Base-by-base conservation (phyloP, 2,888 invertebrate species). In the Cerastis rubricosa region DNA sequence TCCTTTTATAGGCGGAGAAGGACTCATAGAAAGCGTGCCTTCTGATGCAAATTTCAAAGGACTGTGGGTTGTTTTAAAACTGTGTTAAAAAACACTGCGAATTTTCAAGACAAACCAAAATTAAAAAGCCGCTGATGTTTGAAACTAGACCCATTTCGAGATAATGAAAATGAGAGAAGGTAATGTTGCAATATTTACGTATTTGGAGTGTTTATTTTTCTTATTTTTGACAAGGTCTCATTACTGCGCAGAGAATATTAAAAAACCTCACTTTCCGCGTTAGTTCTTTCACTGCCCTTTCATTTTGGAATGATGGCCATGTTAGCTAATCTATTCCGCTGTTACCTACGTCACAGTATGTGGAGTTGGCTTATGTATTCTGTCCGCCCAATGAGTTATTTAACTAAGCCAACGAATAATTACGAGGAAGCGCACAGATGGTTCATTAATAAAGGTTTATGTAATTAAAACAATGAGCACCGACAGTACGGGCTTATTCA, bases 301-400 rank as follows among this genome's bases (percentile, higher is more conserved):
- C 43, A 47, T 49, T 51, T 40, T 12, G 25, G 25, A 54, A 47
- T n/a, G 45, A 45, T 59, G 45, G 19, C 12, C 12, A 19, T 54
- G 49, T 63, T 40, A 43, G 29, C n/a, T 40, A 63, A 49, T 54
- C 0, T 47, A 17, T 43, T 67, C n/a, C n/a, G 29, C 5, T 45
- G 47, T 40, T 22, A 17, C 65, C 65, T 29, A 70, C 45, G 51
- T 79, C 57, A 54, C 40, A 47, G 45, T 47, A 59, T n/a, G 45
- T 63, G 45, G 40, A 51, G 45, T 35, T 47, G 49, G 35, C 40
- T 66, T 54, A 61, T 57, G 40, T 51, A 45, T 71, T 64, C 7
- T 64, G 57, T 22, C 22, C 43, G 63, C 51, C 35, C 57, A 57
- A 67, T 70, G n/a, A 71, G 17, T 78, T 63, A 83, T 78, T 83